phyloP scores from a whole-genome alignment of 2,888 invertebrate genomes.

The Cataglyphis altisquamis region DNA sequence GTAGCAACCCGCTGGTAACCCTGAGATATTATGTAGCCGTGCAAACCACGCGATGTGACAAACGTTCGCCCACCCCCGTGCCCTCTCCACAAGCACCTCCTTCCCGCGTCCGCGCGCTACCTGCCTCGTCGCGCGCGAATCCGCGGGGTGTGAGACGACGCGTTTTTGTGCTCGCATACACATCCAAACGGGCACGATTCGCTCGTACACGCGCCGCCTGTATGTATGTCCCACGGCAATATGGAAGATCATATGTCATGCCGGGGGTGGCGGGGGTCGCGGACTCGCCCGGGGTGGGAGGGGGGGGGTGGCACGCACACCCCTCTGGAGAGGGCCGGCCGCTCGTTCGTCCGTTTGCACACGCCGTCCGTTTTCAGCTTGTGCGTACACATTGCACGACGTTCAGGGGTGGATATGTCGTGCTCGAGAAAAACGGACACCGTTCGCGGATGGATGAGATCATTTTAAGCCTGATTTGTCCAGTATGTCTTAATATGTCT shows the following conservation, averaged over 20 bases:
- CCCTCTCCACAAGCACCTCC: constrained; percentile 8
- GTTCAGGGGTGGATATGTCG: constrained; percentile 33
- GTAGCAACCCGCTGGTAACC: constrained; percentile 74
- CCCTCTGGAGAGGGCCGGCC: constrained; percentile 44
- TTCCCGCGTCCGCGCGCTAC: constrained; percentile 23
- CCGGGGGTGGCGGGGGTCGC: constrained; percentile 69
- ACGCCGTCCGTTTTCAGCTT: constrained; percentile 57
- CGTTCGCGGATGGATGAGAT: constrained; percentile 23
- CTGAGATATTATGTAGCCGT: constrained; percentile 84
- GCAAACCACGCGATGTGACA: constrained; percentile 80
- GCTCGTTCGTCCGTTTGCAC: constrained; percentile 65
- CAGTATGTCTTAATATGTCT: not conserved
- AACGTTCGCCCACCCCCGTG: constrained; percentile 69
- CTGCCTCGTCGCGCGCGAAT: constrained; percentile 34
- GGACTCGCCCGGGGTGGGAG: constrained; percentile 12
- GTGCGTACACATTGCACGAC: constrained; percentile 39
- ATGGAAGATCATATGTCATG: constrained; percentile 86
- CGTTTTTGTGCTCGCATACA: constrained; percentile 40
- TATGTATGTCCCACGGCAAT: constrained; percentile 81
- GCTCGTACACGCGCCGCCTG: constrained; percentile 54
- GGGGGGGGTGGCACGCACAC: constrained; percentile 59
- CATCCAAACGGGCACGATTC: constrained; percentile 37
- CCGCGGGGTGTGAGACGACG: not conserved
- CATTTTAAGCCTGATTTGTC: constrained; percentile 16
- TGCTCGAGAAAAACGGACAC: constrained; percentile 13